Evolutionary conservation across 1,140 invertebrate species (phyloP), one percentile per base, ranked within the genome.

Genomic region (Myzus persicae): DNA sequence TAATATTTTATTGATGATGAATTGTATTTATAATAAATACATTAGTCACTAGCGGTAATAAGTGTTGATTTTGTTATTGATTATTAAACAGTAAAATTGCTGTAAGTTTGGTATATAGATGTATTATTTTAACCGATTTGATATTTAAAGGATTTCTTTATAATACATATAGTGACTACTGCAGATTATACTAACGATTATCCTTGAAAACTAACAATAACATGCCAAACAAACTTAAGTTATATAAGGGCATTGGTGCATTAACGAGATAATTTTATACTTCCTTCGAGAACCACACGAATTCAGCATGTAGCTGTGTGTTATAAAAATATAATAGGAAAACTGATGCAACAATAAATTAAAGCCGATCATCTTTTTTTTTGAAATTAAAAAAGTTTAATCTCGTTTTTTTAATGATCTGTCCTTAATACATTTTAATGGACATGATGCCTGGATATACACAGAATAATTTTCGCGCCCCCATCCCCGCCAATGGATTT

Each of bases 281-380:
- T 89, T 89, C 87, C 87, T 89, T 51, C 87, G 36, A 89, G 36
- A 89, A 51, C 22, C 46, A 89, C 87, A 89, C 20, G 44, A 48
- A 89, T 51, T 89, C 46, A n/a, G 42, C 42, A 31, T 1, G 84
- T 85, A 84, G 42, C 48, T 22, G 7, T 87, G 46, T 8, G 26
- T 36, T 48, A 36, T 88, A 88, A 51, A 36, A 88, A 89, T 36
- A 51, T 89, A 89, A 89, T 51, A n/a, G 4, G 20, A 22, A 24
- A 48, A n/a, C 87, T 89, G 87, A 89, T 51, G 87, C 40, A 89
- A 89, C 46, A 89, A 48, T 89, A 51, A 89, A 89, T 89, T 89
- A 51, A 51, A 89, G n/a, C 20, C 46, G n/a, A 89, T 89, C 87
- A 89, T 88, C n/a, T 48, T 46, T 85, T 84, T 88, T 88, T 46